Conservation (phyloP, 2,797 vertebrate genomes). For the Gymnothorax reevesii region DNA sequence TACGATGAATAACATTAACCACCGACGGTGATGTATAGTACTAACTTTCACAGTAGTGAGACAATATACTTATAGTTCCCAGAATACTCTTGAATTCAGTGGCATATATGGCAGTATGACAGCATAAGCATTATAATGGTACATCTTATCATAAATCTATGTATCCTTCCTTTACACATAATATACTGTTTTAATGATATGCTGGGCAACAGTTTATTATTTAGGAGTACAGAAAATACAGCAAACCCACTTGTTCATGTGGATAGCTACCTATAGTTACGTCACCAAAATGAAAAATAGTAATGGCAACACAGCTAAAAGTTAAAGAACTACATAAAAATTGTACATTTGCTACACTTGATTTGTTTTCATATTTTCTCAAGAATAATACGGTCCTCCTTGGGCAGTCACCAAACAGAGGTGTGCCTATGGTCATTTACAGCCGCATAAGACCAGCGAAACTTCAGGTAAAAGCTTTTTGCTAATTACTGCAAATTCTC, state of each 20-base stretch:
- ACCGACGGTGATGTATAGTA: neutral
- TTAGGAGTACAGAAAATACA: neutral
- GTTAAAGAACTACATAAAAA: neutral
- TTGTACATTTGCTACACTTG: neutral
- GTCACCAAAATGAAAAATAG: neutral
- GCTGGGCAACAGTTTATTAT: neutral
- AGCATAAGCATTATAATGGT: neutral
- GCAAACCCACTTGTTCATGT: neutral
- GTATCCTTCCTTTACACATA: neutral
- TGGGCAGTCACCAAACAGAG: neutral
- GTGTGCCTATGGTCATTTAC: constrained; percentile 17
- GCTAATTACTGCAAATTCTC: neutral
- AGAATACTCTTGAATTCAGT: neutral
- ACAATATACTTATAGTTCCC: neutral
- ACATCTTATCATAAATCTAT: neutral
- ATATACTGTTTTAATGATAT: neutral
- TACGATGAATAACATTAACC: neutral
- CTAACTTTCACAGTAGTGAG: neutral
- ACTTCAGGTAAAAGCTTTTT: neutral
- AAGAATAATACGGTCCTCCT: neutral
- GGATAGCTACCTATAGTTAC: neutral
- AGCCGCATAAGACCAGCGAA: neutral
- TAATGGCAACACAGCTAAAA: neutral
- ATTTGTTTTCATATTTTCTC: constrained; percentile 14
- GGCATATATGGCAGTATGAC: neutral